Base-by-base conservation (phyloP, 2,113 vertebrate species). In the Heterotis niloticus region DNA sequence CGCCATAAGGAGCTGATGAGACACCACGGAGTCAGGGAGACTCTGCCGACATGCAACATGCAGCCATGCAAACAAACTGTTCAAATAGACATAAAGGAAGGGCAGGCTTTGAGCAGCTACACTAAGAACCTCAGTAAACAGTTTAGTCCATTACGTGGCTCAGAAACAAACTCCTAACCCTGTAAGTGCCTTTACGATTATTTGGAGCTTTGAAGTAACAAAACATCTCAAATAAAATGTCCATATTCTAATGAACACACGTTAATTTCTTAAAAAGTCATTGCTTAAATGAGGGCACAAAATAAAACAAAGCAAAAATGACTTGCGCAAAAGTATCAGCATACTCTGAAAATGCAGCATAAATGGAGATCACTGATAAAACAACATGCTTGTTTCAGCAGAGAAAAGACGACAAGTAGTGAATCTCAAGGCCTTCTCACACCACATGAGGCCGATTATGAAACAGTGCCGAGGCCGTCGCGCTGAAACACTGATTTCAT, bases 1-100 rank as follows among this genome's bases (percentile, higher is more conserved):
- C 86, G 88, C 89, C 88, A 86, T 16, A 85, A 86, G 88, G 89
- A 87, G 90, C 89, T 89, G 90, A 91, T 89, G 86, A 87, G 81
- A 16, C 80, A 81, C 87, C 83, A 83, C 80, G 62, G 86, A 84
- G 85, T 85, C 79, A 88, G 88, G 91, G 84, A 91, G 84, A 16
- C 81, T 78, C 77, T 79, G 52, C 78, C 86, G 88, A 87, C 88
- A 87, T 89, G 90, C 82, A 83, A 85, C 87, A 79, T 81, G 81
- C 82, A 82, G 84, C 68, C 17, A n/a, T 77, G 65, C 5, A 18
- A 29, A 28, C 60, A 34, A 68, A 28, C 64, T 64, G 71, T 75
- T 79, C 11, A 1, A 64, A 54, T n/a, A 34, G 16, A 59, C 73
- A 18, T 23, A 20, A 16, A 66, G 24, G 24, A 12, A 56, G 7